Conservation (phyloP, 2,113 vertebrate genomes). For the Noturus placidus region DNA sequence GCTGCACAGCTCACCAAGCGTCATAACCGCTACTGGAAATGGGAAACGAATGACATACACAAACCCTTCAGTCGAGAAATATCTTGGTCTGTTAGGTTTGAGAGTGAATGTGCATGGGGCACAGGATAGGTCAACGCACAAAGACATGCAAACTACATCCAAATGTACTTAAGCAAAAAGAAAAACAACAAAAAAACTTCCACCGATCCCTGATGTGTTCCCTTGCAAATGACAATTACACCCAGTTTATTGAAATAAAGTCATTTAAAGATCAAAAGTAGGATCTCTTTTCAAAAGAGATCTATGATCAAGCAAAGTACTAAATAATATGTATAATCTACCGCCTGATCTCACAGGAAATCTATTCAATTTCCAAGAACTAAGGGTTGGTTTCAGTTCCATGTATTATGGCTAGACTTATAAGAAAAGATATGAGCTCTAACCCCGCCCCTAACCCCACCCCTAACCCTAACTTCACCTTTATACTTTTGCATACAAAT, state of each 20-base stretch:
- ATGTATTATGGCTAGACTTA: neutral
- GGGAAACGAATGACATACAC: neutral
- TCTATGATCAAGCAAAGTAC: neutral
- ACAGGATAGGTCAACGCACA: neutral
- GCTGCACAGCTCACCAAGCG: neutral
- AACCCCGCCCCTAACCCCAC: neutral
- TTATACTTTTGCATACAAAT: neutral
- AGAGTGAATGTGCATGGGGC: neutral
- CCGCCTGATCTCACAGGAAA: neutral
- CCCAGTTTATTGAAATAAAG: neutral
- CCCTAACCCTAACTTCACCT: neutral
- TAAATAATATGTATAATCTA: neutral
- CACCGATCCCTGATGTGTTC: neutral
- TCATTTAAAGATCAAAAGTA: neutral
- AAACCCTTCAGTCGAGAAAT: neutral
- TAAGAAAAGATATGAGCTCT: neutral
- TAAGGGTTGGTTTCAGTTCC: neutral
- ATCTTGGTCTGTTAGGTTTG: neutral
- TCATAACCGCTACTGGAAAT: neutral
- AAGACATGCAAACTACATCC: neutral
- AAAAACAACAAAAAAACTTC: no score
- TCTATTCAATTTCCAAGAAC: neutral
- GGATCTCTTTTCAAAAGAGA: neutral
- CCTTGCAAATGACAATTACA: neutral
- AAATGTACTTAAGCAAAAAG: neutral